These are phyloP conservation scores for Chinchilla lanigera DNA, from an alignment of 2,113 vertebrate species.

Conservation along the genomic window DNA sequence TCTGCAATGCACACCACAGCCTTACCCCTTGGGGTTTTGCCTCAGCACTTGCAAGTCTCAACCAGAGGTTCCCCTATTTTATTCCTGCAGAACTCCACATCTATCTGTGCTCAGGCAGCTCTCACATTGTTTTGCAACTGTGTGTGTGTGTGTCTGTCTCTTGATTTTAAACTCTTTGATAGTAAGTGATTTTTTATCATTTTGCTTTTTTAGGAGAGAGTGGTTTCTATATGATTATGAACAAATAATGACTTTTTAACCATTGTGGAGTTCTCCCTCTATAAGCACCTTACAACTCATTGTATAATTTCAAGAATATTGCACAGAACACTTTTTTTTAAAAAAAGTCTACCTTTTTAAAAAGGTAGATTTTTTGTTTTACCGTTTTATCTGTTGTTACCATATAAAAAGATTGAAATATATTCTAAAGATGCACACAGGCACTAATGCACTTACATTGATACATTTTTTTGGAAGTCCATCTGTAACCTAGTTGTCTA, in stretches of 20 bases:
- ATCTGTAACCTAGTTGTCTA: constrained; percentile 64
- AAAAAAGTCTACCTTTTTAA: not conserved
- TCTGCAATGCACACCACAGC: not conserved
- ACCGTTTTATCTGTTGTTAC: not conserved
- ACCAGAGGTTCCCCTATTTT: not conserved
- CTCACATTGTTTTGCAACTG: not conserved
- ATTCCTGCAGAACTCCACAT: not conserved
- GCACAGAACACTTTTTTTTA: not conserved
- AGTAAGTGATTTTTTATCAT: not conserved
- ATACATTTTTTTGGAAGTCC: constrained; percentile 52
- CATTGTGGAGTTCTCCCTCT: constrained; percentile 11
- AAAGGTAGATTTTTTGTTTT: constrained; percentile 29
- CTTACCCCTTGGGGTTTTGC: not conserved
- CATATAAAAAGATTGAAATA: constrained; percentile 14
- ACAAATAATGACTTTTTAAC: not conserved
- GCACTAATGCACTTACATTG: not conserved
- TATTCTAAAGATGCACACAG: not conserved
- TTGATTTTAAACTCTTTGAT: constrained; percentile 4
- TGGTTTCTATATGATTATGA: not conserved
- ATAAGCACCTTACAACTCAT: not conserved
- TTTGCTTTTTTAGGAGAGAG: not conserved
- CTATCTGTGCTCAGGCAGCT: not conserved
- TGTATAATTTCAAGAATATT: not conserved
- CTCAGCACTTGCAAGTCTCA: not conserved
- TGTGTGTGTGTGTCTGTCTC: not conserved